Evolutionary conservation across 2,113 vertebrate species (phyloP).

Genomic region (Hiodon alosoides): DNA sequence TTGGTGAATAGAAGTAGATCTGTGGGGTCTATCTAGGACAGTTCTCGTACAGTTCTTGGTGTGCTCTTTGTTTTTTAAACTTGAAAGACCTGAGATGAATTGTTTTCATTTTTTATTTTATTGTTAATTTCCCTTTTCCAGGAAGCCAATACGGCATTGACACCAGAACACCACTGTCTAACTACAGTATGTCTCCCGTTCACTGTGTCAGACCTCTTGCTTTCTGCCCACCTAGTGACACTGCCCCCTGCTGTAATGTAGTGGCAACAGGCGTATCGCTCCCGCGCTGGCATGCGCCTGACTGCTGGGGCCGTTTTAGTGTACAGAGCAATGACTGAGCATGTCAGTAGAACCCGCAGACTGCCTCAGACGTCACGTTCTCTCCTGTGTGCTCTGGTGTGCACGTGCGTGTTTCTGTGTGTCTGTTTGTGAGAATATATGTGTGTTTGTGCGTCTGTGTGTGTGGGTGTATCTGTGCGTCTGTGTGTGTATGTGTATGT

Average conservation of each 20-base stretch:
- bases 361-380: background rate
- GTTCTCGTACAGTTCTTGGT: background rate
- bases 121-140: slow-evolving; percentile 28
- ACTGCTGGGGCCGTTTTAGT: background rate
- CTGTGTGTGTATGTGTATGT: too few relatives aligned
- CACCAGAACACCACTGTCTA: slow-evolving; percentile 31
- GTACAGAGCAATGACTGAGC: slow-evolving; percentile 4
- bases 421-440: background rate
- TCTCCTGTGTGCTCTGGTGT: too few relatives aligned
- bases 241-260: slow-evolving; percentile 39
- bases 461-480: too few relatives aligned
- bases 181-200: slow-evolving; percentile 46
- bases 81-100: background rate
- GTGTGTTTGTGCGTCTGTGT: background rate
- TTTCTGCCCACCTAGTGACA: slow-evolving; percentile 23
- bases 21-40: too few relatives aligned
- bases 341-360: background rate
- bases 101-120: slow-evolving; percentile 11
- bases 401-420: too few relatives aligned
- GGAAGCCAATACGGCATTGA: slow-evolving; percentile 43
- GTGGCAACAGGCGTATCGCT: slow-evolving; percentile 29
- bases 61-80: background rate
- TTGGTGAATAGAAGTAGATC: too few relatives aligned
- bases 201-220: slow-evolving; percentile 23
- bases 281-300: background rate